A percentile compares a stretch with the other conserved stretches of the same genome.
These are phyloP conservation scores for Passer domesticus DNA, from an alignment of 2,113 vertebrate species.

Conservation along the genomic window DNA sequence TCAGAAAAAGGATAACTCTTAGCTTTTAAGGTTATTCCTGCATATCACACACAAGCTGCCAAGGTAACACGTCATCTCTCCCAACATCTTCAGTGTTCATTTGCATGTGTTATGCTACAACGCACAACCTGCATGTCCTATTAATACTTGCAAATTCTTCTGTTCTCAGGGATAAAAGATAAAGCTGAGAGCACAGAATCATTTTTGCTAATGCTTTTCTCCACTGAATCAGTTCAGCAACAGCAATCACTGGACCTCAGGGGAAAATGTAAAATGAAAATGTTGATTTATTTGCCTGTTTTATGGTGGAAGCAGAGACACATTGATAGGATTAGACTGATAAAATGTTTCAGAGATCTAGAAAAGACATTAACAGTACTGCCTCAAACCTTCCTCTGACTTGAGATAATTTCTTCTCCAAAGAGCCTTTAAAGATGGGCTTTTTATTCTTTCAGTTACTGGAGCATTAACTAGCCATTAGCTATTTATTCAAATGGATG, in stretches of 20 bases:
- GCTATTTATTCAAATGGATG: not conserved
- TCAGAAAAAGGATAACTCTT: not conserved
- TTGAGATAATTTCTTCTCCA: not conserved
- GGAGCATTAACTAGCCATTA: not conserved
- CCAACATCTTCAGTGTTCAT: not conserved
- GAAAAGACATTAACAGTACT: not conserved
- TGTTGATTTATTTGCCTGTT: slow-evolving; percentile 48
- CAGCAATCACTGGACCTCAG: slow-evolving; percentile 18
- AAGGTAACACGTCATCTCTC: not conserved
- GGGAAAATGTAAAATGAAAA: slow-evolving; percentile 24
- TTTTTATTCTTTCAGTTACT: slow-evolving; percentile 13
- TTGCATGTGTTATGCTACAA: not conserved
- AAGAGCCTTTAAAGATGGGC: not conserved
- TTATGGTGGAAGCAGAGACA: slow-evolving; percentile 20
- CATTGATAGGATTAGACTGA: slow-evolving; percentile 28
- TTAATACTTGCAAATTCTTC: slow-evolving; percentile 6
- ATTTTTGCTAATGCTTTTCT: slow-evolving; percentile 54
- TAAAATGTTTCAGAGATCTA: slow-evolving; percentile 7
- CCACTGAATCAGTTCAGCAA: slow-evolving; percentile 46
- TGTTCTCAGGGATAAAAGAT: slow-evolving; percentile 9
- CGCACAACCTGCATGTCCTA: not conserved
- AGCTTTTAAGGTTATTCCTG: not conserved
- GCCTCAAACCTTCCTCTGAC: not conserved
- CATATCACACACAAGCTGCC: not conserved
- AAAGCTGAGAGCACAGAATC: not conserved